Base-by-base conservation (phyloP, 2,797 vertebrate species). In the Hoplostethus mediterraneus region DNA sequence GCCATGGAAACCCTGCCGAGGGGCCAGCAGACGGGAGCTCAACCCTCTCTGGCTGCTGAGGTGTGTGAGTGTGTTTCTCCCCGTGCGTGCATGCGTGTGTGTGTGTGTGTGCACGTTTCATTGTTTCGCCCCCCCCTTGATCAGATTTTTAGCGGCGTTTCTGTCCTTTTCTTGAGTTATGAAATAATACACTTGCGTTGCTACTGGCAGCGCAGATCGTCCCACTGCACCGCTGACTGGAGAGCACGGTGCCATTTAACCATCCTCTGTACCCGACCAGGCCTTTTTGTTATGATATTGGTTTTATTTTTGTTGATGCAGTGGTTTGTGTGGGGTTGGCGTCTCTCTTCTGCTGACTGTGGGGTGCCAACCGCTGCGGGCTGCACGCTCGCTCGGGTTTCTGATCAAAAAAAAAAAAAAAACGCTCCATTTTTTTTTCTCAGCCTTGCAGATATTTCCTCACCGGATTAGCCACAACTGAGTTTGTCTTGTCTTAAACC, bases 1-100 rank as follows among this genome's bases (percentile, higher is more conserved):
- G 89, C 95, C 95, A 95, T 94, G 92, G 96, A 92, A 94, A 96
- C 95, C 80, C 67, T 85, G 68, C 90, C 82, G 86, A 61, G 88
- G 40, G 64, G 89, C 89, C 87, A 73, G 79, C 79, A 86, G 87
- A 83, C 80, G 77, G 52, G 40, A 75, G 81, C 86, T 86, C 90
- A 94, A 89, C 89, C 89, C 63, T 78, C 67, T 75, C 65, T 83
- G 74, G 71, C 75, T 59, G 68, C 71, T 64, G 74, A 56, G 54
- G 62, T 74, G 59, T 28, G 21, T 45, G 48, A 49, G 48, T 21
- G 28, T 44, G 6, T 33, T 42, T 17, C 40, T n/a, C 6, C 38
- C 11, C n/a, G 53, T 33, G 62, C 33, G 28, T 36, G 48, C 13
- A 66, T 81, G 67, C 65, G 59, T 42, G 28, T 62, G 51, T 77